These are phyloP conservation scores for Tipula helvola DNA, from an alignment of 2,888 invertebrate genomes.

Conservation along the genomic window DNA sequence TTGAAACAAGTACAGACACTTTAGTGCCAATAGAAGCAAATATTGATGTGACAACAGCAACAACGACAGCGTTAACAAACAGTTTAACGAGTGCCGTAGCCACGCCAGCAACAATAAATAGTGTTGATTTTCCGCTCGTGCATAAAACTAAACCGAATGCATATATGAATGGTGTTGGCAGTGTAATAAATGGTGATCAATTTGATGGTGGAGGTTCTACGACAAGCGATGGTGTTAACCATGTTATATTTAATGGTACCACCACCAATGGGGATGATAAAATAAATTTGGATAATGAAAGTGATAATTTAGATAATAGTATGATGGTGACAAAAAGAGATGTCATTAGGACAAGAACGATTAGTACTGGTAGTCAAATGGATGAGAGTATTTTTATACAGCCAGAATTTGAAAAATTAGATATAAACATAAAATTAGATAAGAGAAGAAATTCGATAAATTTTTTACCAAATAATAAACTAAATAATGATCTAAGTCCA, in stretches of 20 bases:
- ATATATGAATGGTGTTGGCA: background rate
- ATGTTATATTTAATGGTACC: background rate
- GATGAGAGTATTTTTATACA: constrained; percentile 29
- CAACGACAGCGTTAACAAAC: background rate
- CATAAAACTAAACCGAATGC: background rate
- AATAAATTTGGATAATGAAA: background rate
- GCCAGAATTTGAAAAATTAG: constrained; percentile 28
- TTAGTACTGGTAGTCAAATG: constrained; percentile 19
- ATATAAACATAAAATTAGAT: constrained; percentile 27
- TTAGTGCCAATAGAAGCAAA: constrained; percentile 30
- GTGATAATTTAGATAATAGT: constrained; percentile 13
- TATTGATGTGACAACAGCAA: background rate
- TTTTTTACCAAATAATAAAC: constrained; percentile 19
- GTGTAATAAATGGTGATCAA: constrained; percentile 6
- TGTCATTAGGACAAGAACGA: background rate
- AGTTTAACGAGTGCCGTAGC: background rate
- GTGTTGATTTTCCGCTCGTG: background rate
- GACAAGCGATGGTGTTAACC: background rate
- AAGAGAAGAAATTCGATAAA: constrained; percentile 14
- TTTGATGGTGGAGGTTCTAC: background rate
- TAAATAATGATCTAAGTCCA: constrained; percentile 24
- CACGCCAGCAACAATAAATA: background rate
- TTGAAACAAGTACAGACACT: constrained; percentile 43
- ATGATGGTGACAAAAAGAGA: background rate
- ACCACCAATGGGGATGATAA: background rate